These are phyloP conservation scores for Adelosebastes latens DNA, from an alignment of 2,797 vertebrate species.

Conservation along the genomic window DNA sequence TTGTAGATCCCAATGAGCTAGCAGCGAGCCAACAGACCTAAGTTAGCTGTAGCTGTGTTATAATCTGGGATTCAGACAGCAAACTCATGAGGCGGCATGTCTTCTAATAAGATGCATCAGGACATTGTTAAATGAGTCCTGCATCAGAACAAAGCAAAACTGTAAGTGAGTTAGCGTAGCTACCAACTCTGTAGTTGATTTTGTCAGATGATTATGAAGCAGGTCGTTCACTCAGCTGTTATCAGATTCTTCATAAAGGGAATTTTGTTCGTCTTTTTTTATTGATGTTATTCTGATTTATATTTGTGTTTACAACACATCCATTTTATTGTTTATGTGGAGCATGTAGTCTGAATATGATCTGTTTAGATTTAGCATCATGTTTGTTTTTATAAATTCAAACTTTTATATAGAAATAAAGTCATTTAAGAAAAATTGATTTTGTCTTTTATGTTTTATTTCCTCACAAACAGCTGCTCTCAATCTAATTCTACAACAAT, in stretches of 20 bases:
- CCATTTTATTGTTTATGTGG: background rate
- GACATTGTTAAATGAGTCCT: too few species aligned
- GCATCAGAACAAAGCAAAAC: too few species aligned
- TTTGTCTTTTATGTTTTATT: background rate
- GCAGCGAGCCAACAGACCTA: too few species aligned
- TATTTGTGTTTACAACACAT: background rate
- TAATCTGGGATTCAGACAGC: too few species aligned
- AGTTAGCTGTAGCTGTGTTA: too few species aligned
- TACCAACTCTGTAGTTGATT: too few species aligned
- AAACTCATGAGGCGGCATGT: too few species aligned
- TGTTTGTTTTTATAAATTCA: conserved; percentile 23
- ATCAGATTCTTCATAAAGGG: conserved; percentile 13
- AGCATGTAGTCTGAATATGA: background rate
- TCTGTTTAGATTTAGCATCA: background rate
- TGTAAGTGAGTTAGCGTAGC: too few species aligned
- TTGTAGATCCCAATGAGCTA: too few species aligned
- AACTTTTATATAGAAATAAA: conserved; percentile 54
- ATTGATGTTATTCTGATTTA: background rate
- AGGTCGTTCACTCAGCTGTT: background rate
- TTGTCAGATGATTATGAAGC: background rate
- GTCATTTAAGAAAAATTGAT: background rate
- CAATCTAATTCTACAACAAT: background rate
- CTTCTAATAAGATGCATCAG: too few species aligned
- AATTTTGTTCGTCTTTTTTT: background rate
- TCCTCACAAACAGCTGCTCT: background rate